Evolutionary conservation across 64 coral and sea anemone species (phyloP).

Genomic region (Pachyseris speciosa): DNA sequence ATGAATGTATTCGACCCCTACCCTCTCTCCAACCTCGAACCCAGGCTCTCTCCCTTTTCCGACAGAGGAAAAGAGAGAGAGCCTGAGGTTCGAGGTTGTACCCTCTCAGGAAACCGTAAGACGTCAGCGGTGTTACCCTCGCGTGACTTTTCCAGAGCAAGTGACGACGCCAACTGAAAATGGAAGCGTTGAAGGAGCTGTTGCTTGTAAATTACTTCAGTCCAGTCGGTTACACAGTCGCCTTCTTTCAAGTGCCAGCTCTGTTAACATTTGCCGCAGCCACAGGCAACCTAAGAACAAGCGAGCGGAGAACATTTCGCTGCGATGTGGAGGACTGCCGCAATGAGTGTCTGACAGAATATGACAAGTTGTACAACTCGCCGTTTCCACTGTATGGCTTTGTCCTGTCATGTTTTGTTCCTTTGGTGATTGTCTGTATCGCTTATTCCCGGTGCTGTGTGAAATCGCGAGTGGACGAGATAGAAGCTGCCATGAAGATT

Average conservation of each 20-base stretch:
- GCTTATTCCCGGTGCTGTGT: conserved; percentile 30
- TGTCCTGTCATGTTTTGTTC: neutral
- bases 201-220: conserved; percentile 16
- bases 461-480: conserved; percentile 37
- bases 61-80: too few species aligned
- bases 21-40: too few species aligned
- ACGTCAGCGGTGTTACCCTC: too few species aligned
- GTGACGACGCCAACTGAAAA: too few species aligned
- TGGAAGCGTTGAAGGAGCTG: conserved; percentile 36
- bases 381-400: conserved; percentile 34
- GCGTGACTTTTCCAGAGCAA: too few species aligned
- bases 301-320: conserved; percentile 18
- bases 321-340: neutral
- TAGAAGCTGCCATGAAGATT: conserved; percentile 3
- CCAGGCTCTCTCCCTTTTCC: too few species aligned
- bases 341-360: conserved; percentile 7
- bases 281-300: neutral
- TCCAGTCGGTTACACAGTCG: conserved; percentile 9
- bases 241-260: neutral
- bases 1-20: too few species aligned
- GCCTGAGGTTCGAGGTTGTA: too few species aligned
- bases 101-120: too few species aligned
- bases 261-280: neutral
- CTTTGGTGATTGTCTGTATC: neutral
- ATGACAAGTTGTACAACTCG: conserved; percentile 26